Evolutionary conservation across 30 jellyfish, hydroid and myxozoan genomes (phyloP), one percentile per base, ranked within the genome.

Genomic region (Chrysaora quinquecirrha): DNA sequence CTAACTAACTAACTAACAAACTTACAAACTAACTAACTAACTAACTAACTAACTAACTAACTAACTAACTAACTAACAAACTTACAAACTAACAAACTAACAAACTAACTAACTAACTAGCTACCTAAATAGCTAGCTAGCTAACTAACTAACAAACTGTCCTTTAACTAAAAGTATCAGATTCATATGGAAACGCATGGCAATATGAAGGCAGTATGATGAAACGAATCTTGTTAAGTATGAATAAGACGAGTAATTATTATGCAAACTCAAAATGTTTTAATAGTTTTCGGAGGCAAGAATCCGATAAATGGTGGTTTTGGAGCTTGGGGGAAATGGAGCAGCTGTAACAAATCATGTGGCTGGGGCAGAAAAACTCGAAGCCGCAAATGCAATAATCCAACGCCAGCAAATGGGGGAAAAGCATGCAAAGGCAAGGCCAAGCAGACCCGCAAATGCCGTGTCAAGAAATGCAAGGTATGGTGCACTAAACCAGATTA

Each of bases 361-460:
- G 81, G 81, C 32, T 48, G 81, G n/a, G 81, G 81, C 10, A 69
- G 21, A 1, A 69, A 69, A 64, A 30, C 27, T 33, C 56, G 81
- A 29, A 28, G 35, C 19, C 56, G 81, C 24, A 9, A n/a, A 20
- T 69, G 81, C 33, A 34, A 69, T 22, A 69, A 34, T 21, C 81
- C 81, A 28, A 32, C 27, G 1, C 81, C 68, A 28, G 0, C 24
- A 4, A 43, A n/a, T 28, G 19, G 18, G 20, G 81, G 81, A 33
- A 69, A 28, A 12, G 19, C 64, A 69, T 69, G 81, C 63, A 23
- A 21, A 30, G 81, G 81, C 16, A 9, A 9, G 16, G 58, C 58
- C 58, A 43, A 43, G 16, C 58, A 16, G 16, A 43, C 58, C 16
- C 58, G 58, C 16, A 43, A 16, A 43, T 43, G 58, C 58, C 58